Evolutionary conservation across 1,140 invertebrate genomes (phyloP), one percentile per base, ranked within the genome.

Genomic region (Drosophila elegans): DNA sequence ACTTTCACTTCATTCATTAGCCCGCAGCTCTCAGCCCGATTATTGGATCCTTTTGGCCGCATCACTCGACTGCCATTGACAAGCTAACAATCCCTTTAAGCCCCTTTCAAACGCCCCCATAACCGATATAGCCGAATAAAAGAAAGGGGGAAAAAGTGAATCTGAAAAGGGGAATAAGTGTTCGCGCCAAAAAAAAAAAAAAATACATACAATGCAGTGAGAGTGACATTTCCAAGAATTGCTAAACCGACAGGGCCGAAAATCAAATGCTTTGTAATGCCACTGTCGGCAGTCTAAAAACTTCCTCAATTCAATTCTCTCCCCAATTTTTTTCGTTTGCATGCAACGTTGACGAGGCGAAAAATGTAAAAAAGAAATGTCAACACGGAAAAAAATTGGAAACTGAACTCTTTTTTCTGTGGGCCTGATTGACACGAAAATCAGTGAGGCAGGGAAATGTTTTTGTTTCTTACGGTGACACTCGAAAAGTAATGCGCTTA

Each of bases 401-500:
- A 68, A 29, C 38, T 39, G 62, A 72, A 74, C 59, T 62, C 49
- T 62, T 69, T 86, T 68, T 48, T 4, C 49, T 32, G 5, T 32
- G 42, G 55, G 62, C 56, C 78, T 86, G 82, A 86, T 84, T 84
- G 82, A 81, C 74, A 85, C 64, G 62, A 60, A 83, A 72, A 60
- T 63, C 79, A 56, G 56, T 36, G 48, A 51, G 66, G 73, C 52
- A 60, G 60, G 67, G 29, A 51, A 52, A 59, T 74, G 48, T 73
- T 85, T 68, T 74, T 74, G 71, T 60, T 72, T 56, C 36, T 42
- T 27, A 27, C 62, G 48, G 62, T 27, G 51, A 81, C 78, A 83
- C 83, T 88, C 73, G 72, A 83, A 77, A 83, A 63, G 48, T 86
- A 86, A 83, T 88, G 60, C 84, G 60, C 83, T 89, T 88, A 89